Base-by-base conservation (phyloP, 2,888 invertebrate species). In the Shargacucullia verbasci region DNA sequence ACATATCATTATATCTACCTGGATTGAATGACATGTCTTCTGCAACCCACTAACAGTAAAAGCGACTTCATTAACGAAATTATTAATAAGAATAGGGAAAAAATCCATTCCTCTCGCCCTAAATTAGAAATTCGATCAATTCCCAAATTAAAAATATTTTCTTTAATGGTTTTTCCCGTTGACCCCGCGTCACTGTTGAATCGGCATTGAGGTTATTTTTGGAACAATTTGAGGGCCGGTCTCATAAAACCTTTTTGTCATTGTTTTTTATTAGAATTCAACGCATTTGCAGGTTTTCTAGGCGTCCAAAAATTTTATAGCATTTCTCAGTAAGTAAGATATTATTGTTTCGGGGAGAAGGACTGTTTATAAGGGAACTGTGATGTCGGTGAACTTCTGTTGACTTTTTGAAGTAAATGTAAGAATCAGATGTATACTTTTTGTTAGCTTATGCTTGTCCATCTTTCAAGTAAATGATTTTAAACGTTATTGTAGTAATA, bases 281-380 rank as follows among this genome's bases (percentile, higher is more conserved):
- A 38, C 33, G 1, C 13, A 0, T 34, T 49, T 48, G 12, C 25
- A 37, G 13, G 40, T 41, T 15, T 41, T 59, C 33, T 46, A 7
- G 29, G 7, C 7, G n/a, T 34, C 40, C 29, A 20, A 27, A 35
- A 56, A 49, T 52, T 55, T 67, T 55, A 55, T 59, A 55, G 40
- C 45, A 52, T 57, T 72, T 57, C 50, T 57, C 49, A 49, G 45
- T 38, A 34, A 50, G 46, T 12, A 41, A 39, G 27, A 46, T 34
- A 25, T 49, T 34, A 15, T 59, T 52, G 29, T 38, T 14, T 14
- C 12, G 8, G 12, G 13, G 9, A 31, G n/a, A 25, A 0, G 43
- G 29, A 41, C n/a, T 15, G 35, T 35, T 53, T 40, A 40, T 29
- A 47, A 52, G 25, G 2, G 43, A 25, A 14, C 20, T 9, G 35